Percentiles rank a stretch among this genome's conserved stretches.
Evolutionary conservation across 2,113 vertebrate species (phyloP).

Genomic region (Limnothrissa miodon): DNA sequence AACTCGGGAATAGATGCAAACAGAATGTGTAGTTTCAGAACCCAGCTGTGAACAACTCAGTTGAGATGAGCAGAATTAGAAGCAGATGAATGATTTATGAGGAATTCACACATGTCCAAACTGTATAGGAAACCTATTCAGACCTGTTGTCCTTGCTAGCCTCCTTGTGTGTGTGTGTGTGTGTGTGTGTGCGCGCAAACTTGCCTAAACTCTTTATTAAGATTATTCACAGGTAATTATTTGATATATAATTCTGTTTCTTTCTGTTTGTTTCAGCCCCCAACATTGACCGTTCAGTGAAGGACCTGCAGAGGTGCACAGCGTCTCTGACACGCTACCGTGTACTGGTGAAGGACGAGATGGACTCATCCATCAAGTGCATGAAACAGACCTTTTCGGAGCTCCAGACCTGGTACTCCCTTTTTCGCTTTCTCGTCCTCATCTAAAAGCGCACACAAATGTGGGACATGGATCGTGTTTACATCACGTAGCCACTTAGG

Average conservation of each 20-base stretch:
- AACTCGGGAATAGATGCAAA: background rate
- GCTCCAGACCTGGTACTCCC: conserved; percentile 83
- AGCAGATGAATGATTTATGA: background rate
- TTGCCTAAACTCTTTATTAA: too few species aligned
- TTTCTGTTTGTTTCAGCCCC: conserved; percentile 68
- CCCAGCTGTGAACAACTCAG: background rate
- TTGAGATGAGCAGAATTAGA: background rate
- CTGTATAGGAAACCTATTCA: too few species aligned
- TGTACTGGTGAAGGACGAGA: conserved; percentile 91
- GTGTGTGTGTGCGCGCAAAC: too few species aligned
- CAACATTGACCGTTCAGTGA: conserved; percentile 92
- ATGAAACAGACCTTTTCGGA: conserved; percentile 95
- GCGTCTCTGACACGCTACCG: conserved; percentile 92
- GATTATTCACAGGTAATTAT: too few species aligned
- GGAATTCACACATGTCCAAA: too few species aligned
- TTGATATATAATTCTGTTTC: background rate
- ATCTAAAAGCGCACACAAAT: background rate
- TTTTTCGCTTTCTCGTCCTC: background rate
- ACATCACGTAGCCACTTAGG: background rate
- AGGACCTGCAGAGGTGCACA: conserved; percentile 92
- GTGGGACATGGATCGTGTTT: conserved; percentile 24
- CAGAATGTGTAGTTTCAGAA: background rate
- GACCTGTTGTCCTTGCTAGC: background rate
- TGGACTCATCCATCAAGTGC: conserved; percentile 92
- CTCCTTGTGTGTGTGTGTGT: background rate